Evolutionary conservation across 2,797 vertebrate species (phyloP), one percentile per base, ranked within the genome.

Genomic region (Eremophila alpestris): DNA sequence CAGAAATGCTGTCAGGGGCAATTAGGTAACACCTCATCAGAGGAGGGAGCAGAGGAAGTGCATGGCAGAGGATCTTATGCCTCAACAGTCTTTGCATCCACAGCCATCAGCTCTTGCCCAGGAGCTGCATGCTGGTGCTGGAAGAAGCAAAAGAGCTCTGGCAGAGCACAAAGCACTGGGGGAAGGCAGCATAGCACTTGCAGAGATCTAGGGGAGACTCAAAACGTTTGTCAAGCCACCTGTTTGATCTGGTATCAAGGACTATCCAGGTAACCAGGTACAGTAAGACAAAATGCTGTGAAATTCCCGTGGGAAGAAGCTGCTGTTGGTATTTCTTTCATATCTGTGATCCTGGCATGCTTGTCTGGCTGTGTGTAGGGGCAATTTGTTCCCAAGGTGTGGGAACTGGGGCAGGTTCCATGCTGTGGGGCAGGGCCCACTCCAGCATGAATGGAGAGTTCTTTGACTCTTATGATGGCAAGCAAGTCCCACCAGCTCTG

Each of bases 21-120:
- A 95, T 97, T 96, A 96, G 43, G 36, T 95, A 95, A 94, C 32
- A 60, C 67, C 78, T 93, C 32, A 7, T 91, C 81, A 92, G 83
- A 56, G 51, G 58, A 94, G 51, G 48, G 32, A 32, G 45, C 45
- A 92, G 71, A 91, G 89, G 87, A 94, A 95, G 70, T 41, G 7
- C 14, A 5, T 16, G 62, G 75, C 89, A 94, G 76, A 92, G 59
- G 60, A 68, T 75, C 54, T 84, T 76, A 30, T 41, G 78, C 73
- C 51, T 76, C 74, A 78, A 26, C 19, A 69, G 45, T 46, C 89
- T 88, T 88, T 54, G 52, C 62, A 75, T 70, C 70, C 68, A 38
- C 36, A 83, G 32, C 38, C 59, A 34, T 36, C 73, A 34, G 38
- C 32, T 69, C 63, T 84, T 20, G 3, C 38, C 58, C 22, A 16